Conservation (phyloP, 2,113 vertebrate genomes). For the Serranochromis macrocephalus region DNA sequence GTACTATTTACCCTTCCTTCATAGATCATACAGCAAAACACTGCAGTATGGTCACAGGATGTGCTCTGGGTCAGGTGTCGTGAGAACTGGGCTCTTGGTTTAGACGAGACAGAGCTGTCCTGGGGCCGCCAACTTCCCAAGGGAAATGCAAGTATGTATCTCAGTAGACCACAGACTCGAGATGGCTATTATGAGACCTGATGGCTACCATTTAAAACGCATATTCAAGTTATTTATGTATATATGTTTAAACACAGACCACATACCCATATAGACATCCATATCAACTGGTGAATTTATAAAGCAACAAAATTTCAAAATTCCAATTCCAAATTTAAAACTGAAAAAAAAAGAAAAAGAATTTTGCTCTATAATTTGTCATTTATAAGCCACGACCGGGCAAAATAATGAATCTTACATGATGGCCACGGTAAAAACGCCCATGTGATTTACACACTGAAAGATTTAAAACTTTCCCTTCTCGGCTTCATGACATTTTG, state of each 20-base stretch:
- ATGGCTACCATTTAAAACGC: background rate
- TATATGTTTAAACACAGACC: background rate
- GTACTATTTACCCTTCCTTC: background rate
- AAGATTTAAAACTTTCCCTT: background rate
- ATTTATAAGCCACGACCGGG: rapidly evolving
- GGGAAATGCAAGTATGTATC: constrained; percentile 33
- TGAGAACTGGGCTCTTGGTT: constrained; percentile 34
- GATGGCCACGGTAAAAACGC: background rate
- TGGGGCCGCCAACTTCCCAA: background rate
- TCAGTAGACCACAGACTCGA: constrained; percentile 5
- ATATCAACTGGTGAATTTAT: background rate
- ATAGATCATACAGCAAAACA: background rate
- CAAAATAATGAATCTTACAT: background rate
- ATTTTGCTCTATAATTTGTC: background rate
- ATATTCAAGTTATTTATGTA: background rate
- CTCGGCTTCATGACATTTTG: background rate
- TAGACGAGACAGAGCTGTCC: constrained; percentile 35
- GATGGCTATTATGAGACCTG: constrained; percentile 35
- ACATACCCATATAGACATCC: background rate
- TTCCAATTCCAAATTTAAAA: background rate
- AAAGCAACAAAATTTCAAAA: background rate
- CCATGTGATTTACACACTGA: background rate
- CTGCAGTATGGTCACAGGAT: constrained; percentile 32
- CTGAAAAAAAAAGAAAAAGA: background rate
- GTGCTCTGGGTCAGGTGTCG: constrained; percentile 38